Conservation (phyloP, 2,888 invertebrate species). For the Cacoxenus indagator region DNA sequence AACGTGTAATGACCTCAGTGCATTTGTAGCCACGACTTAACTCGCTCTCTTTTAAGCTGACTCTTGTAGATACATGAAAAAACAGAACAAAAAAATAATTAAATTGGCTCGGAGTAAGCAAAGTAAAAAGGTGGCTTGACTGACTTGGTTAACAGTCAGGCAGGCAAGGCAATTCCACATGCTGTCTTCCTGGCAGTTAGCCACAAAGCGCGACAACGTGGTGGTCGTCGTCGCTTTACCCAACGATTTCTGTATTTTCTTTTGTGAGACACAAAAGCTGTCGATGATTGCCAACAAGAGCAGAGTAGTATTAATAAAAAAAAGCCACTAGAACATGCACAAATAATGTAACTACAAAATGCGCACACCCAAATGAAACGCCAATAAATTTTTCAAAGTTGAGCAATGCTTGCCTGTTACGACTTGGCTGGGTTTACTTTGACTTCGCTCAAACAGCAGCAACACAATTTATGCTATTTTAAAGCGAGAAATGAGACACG, state of each 20-base stretch:
- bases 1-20: slow-evolving; percentile 59
- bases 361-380: slow-evolving; percentile 1
- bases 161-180: not conserved
- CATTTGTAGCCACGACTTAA: too few relatives aligned
- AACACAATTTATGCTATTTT: slow-evolving; percentile 60
- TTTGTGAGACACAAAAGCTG: not conserved
- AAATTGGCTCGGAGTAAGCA: slow-evolving; percentile 49
- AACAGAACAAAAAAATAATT: slow-evolving; percentile 40
- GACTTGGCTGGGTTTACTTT: not conserved
- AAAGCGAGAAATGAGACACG: slow-evolving; percentile 64
- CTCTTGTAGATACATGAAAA: slow-evolving; percentile 46
- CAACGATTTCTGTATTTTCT: not conserved
- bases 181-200: not conserved
- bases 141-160: slow-evolving; percentile 25
- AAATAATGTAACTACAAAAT: slow-evolving; percentile 8
- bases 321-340: not conserved
- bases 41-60: slow-evolving; percentile 2
- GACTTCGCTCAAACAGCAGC: slow-evolving; percentile 11
- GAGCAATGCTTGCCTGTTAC: too few relatives aligned
- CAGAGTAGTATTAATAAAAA: not conserved
- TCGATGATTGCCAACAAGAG: not conserved
- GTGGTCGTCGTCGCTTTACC: slow-evolving; percentile 20
- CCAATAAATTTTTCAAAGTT: slow-evolving; percentile 25
- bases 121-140: slow-evolving; percentile 23
- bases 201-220: slow-evolving; percentile 37